These are phyloP conservation scores for Agrochola litura DNA, from an alignment of 2,888 invertebrate species.

Conservation along the genomic window DNA sequence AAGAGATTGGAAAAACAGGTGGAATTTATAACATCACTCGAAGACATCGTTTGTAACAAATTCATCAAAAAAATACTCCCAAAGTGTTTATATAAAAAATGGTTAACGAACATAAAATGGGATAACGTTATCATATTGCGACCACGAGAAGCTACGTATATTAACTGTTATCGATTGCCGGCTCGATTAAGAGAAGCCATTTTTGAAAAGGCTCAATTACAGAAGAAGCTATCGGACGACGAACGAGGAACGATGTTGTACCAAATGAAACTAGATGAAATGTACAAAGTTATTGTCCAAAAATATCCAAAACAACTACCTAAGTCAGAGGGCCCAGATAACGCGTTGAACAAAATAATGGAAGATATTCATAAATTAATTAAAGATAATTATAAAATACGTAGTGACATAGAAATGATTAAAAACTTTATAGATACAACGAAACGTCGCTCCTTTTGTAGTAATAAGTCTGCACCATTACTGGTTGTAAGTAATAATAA, in stretches of 20 bases:
- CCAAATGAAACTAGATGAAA: conserved; percentile 66
- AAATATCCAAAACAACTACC: conserved; percentile 6
- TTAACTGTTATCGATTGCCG: conserved; percentile 75
- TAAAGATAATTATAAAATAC: conserved; percentile 38
- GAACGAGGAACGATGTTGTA: conserved; percentile 74
- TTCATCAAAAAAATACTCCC: conserved; percentile 56
- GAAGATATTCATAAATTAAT: conserved; percentile 37
- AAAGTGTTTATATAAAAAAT: conserved; percentile 30
- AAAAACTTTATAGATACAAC: conserved; percentile 33
- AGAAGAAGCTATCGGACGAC: conserved; percentile 78
- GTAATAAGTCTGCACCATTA: conserved; percentile 41
- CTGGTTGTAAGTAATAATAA: conserved; percentile 14
- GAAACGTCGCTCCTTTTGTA: conserved; percentile 19
- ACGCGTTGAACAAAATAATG: conserved; percentile 24
- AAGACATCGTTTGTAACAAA: conserved; percentile 59
- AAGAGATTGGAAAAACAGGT: conserved; percentile 89
- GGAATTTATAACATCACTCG: conserved; percentile 80
- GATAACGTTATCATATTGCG: conserved; percentile 43
- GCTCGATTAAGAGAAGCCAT: conserved; percentile 80
- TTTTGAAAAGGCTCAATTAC: conserved; percentile 79
- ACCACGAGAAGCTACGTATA: conserved; percentile 59
- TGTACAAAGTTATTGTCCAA: conserved; percentile 57
- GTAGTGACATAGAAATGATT: conserved; percentile 40
- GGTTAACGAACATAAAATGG: conserved; percentile 18
- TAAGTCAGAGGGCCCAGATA: neutral